A percentile compares a stretch with the other conserved stretches of the same genome.
Conservation (phyloP, 2,888 invertebrate genomes). For the Phortica okadai region DNA sequence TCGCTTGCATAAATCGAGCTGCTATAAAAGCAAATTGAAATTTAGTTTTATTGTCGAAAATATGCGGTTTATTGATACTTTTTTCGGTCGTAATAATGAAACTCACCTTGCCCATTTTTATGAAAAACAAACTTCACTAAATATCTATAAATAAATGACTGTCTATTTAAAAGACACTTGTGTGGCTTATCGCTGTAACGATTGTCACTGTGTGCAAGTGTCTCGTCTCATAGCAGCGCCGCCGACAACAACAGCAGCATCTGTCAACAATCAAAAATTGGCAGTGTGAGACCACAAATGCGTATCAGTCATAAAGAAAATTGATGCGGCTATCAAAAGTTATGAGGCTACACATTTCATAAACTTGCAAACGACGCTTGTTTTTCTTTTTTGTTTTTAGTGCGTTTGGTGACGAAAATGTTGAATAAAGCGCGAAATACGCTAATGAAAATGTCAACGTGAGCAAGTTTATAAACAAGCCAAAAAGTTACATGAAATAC, state of each 20-base stretch:
- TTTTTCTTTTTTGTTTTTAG: background rate
- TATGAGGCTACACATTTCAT: conserved; percentile 47
- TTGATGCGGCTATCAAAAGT: conserved; percentile 57
- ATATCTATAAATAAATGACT: conserved; percentile 60
- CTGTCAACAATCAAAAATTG: background rate
- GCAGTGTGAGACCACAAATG: background rate
- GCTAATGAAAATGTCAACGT: background rate
- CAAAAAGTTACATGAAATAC: background rate
- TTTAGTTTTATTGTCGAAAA: too few relatives aligned
- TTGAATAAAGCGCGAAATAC: background rate
- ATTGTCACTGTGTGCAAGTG: background rate
- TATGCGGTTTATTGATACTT: too few relatives aligned
- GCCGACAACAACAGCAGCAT: conserved; percentile 44
- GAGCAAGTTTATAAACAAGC: background rate
- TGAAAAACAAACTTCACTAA: conserved; percentile 32
- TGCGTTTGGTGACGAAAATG: conserved; percentile 19
- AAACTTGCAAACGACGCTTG: background rate
- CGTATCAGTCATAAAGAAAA: conserved; percentile 18
- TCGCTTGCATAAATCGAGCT: background rate
- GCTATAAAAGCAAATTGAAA: background rate
- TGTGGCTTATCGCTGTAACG: background rate
- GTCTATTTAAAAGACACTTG: background rate
- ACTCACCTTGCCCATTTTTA: background rate
- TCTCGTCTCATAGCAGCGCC: background rate
- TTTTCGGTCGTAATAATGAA: too few relatives aligned